Evolutionary conservation across 92 coral and sea anemone genomes (phyloP), one percentile per base, ranked within the genome.

Genomic region (Phenganax stokvisi): DNA sequence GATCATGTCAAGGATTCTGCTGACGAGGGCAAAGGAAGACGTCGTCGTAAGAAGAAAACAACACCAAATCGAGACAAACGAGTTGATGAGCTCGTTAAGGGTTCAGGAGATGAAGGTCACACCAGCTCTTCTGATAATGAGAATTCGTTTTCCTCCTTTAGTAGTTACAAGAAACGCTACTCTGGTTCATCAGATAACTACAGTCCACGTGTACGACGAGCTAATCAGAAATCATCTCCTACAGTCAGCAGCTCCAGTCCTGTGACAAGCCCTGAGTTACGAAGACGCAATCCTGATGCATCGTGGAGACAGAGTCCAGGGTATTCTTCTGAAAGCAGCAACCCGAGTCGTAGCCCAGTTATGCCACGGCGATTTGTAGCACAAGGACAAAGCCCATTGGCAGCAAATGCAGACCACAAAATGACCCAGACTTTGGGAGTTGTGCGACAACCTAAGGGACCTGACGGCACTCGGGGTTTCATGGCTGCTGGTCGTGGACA

Each of bases 101-200:
- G 76, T 47, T 85, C 93, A 47, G 90, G 90, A 8, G 99, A 96
- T 66, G 92, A 85, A 17, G 88, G 96, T 67, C 84, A 86, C 53
- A 86, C 90, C 12, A 93, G 97, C 70, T 92, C 98, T n/a, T 96
- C 99, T 0, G 99, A 96, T 73, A 91, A 92, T 72, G 99, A 96
- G 80, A 90, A 87, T 81, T 83, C 96, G 16, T 89, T 85, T 87
- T 83, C 91, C 20, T 87, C 99, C 55, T 96, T 96, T 71, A 92
- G 91, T 77, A 96, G 90, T 83, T 92, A 90, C 72, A 87, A 87
- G 59, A 93, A 97, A 57, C 89, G 98, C 30, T 86, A 85, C 81
- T 87, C 81, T 71, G 73, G 84, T 86, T 27, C 89, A 84, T 5
- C 85, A 63, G 72, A 67, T 56, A 56, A 55, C 54, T 51, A 56